Evolutionary conservation across 2,113 vertebrate species (phyloP).

Genomic region (Sander vitreus): DNA sequence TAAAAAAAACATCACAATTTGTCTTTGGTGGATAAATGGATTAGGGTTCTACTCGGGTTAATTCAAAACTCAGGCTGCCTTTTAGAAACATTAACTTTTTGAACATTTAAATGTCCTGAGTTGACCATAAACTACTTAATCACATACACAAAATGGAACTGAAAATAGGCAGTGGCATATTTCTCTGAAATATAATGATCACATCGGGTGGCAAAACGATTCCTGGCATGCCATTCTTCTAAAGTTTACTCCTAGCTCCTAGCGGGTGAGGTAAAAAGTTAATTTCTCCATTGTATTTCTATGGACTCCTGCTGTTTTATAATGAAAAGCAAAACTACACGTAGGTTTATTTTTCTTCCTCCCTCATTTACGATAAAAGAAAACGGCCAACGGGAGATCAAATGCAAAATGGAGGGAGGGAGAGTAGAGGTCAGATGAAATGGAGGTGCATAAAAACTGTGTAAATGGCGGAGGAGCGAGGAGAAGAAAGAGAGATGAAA

Average conservation of each 20-base stretch:
- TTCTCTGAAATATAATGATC: conserved; percentile 23
- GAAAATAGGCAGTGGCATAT: background rate
- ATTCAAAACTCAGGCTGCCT: background rate
- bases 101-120: conserved; percentile 9
- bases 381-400: conserved; percentile 13
- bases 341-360: background rate
- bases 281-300: conserved; percentile 30
- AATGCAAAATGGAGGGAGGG: conserved; percentile 11
- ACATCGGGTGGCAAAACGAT: background rate
- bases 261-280: conserved; percentile 11
- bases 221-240: background rate
- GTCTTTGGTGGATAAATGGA: background rate
- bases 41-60: background rate
- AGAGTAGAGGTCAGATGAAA: conserved; percentile 32
- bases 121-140: background rate
- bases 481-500: conserved; percentile 49
- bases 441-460: conserved; percentile 34
- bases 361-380: background rate
- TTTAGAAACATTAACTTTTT: background rate
- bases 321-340: conserved; percentile 33
- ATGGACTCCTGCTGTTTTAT: conserved; percentile 42
- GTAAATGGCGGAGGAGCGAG: conserved; percentile 9
- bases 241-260: conserved; percentile 2
- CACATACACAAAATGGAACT: background rate
- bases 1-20: background rate